Base-by-base conservation (phyloP, 2,888 invertebrate species). In the Caenorhabditis auriculariae region DNA sequence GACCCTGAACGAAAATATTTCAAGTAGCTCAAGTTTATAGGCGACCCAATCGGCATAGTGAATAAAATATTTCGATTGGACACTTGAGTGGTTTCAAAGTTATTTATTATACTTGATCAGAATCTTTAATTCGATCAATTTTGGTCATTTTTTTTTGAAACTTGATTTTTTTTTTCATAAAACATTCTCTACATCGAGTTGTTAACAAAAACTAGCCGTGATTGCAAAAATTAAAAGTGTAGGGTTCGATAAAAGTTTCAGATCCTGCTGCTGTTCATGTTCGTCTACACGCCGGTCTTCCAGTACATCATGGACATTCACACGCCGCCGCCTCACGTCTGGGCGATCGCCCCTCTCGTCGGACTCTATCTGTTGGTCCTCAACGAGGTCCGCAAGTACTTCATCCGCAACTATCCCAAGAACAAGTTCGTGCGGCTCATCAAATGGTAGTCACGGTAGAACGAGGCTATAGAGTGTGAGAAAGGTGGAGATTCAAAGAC, bases 261-360 rank as follows among this genome's bases (percentile, higher is more conserved):
- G 73, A 66, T 79, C 6, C 74, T 80, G 1, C 58, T 80, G 17
- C 60, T 80, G 37, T 75, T 80, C 56, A 56, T 80, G 64, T 80
- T 80, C 56, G 72, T 76, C 44, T 80, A 80, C 60, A 78, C 76
- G 6, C 80, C 80, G 4, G 70, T 72, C 60, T 69, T 76, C 60
- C 78, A 80, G 57, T 79, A 77, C 65, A 65, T 80, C 32, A 77
- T 80, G 77, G 77, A 75, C 51, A 77, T 76, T 24, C 72, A 75
- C 19, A 61, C 78, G 1, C 79, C 79, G n/a, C 80, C 80, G 4
- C 56, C 68, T 19, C 72, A 76, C 53, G 74, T 70, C 29, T 73
- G 66, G 72, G 62, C 66, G 7, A 57, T 70, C 35, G 69, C 66
- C n/a, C 70, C 70, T 27, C 46, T 66, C 39, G 72, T 70, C 38